Percentiles rank a stretch among this genome's conserved stretches.
Conservation (phyloP, 2,888 invertebrate species). For the Drosophila rellima region DNA sequence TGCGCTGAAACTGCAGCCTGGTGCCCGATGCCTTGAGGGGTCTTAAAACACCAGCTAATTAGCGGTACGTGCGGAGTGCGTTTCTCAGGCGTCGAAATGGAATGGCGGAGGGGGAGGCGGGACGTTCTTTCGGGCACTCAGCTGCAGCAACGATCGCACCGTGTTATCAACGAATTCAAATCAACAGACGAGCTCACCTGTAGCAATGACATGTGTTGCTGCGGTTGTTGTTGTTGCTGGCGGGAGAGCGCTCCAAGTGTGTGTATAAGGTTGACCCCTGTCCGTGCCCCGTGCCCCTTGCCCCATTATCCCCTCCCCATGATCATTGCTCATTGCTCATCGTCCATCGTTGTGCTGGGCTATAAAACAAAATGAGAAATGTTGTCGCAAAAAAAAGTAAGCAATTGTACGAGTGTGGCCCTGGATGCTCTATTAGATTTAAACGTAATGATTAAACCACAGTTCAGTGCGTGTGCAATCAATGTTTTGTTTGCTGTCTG, state of each 20-base stretch:
- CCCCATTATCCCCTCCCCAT: background rate
- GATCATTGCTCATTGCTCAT: conserved; percentile 6
- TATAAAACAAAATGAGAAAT: conserved; percentile 80
- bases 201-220: conserved; percentile 77
- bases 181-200: conserved; percentile 72
- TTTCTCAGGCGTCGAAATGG: conserved; percentile 61
- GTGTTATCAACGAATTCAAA: conserved; percentile 73
- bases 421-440: conserved; percentile 68
- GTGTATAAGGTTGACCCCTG: conserved; percentile 60
- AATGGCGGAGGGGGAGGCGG: conserved; percentile 2
- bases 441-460: conserved; percentile 76
- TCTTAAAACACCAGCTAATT: conserved; percentile 73
- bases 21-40: conserved; percentile 29
- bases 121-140: conserved; percentile 53
- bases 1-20: conserved; percentile 17
- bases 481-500: conserved; percentile 41
- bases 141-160: conserved; percentile 58
- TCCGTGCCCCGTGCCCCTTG: conserved; percentile 26
- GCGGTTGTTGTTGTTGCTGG: conserved; percentile 47
- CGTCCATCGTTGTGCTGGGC: conserved; percentile 30
- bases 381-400: conserved; percentile 66
- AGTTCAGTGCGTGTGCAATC: conserved; percentile 51
- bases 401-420: conserved; percentile 40
- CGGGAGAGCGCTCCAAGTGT: conserved; percentile 40
- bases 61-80: conserved; percentile 79